Base-by-base conservation (phyloP, 2,888 invertebrate species). In the Cheilosia soror region DNA sequence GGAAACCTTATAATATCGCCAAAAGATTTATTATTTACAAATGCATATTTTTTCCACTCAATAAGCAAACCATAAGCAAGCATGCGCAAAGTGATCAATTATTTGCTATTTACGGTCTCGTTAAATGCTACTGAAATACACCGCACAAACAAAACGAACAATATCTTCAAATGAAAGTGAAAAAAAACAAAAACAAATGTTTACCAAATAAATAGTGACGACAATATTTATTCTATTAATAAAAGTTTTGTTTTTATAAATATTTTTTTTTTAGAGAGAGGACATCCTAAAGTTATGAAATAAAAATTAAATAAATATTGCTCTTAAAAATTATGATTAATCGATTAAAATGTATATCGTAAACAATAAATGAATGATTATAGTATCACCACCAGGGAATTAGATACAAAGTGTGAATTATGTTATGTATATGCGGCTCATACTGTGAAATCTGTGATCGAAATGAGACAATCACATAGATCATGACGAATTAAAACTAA, bases 401-500 rank as follows among this genome's bases (percentile, higher is more conserved):
- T 44, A 55, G 44, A 55, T 55, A n/a, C 3, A 20, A 44, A 25
- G 69, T 69, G 69, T 69, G 4, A 68, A 68, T 53, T 65, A 2
- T 5, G 29, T 53, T 49, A 33, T 20, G 4, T 31, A n/a, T 42
- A 40, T 2, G 5, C 25, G 5, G 47, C 25, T 65, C 29, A 57
- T 15, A 57, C 29, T 68, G 20, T 68, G 40, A 57, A 15, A 68
- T 25, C 20, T 49, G 6, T 15, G 15, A 55, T 13, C 15, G 11
- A 40, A 57, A 55, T 55, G 11, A 47, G 53, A 47, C 53, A 63
- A 58, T 58, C 11, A 37, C 33, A 42, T 42, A 15, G 44, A 60
- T 60, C 58, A 53, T 47, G 51, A 72, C 47, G 68, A 63, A 75
- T 69, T 66, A 42, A 68, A 73, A 27, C 71, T 75, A 71, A 76